Conservation (phyloP, 1,140 invertebrate genomes). For the Oedothorax gibbosus region DNA sequence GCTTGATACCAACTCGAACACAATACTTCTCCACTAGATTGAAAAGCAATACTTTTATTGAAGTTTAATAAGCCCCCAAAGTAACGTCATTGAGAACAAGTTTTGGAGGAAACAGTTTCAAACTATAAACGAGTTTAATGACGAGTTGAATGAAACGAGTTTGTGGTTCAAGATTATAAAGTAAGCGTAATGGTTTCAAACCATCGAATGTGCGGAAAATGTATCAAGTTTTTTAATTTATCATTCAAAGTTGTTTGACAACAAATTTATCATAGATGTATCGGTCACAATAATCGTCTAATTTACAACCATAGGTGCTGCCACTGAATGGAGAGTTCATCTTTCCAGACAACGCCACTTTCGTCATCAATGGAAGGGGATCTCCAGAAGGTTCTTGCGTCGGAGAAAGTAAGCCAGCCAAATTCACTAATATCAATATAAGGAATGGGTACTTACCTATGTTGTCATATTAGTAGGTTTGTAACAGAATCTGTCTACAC, state of each 20-base stretch:
- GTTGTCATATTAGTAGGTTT: no score
- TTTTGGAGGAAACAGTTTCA: no score
- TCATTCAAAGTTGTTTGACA: not conserved
- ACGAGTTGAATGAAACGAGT: no score
- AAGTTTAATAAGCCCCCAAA: no score
- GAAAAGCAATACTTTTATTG: no score
- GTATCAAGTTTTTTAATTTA: not conserved
- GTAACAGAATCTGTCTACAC: no score
- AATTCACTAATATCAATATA: not conserved
- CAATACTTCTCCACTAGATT: no score
- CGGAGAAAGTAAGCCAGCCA: constrained; percentile 10
- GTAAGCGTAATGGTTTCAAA: no score
- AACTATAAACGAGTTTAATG: no score
- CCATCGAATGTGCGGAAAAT: not conserved
- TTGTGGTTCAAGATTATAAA: no score
- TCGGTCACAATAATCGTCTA: not conserved
- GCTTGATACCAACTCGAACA: no score
- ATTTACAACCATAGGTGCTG: constrained; percentile 14
- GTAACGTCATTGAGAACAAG: no score
- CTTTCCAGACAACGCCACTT: constrained; percentile 1
- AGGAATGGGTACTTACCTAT: not conserved
- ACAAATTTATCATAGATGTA: not conserved
- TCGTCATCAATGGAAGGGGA: not conserved
- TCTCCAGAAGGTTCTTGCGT: not conserved
- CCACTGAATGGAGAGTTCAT: constrained; percentile 36